These are phyloP conservation scores for Poeciliopsis turneri DNA, from an alignment of 2,797 vertebrate species.

Conservation along the genomic window DNA sequence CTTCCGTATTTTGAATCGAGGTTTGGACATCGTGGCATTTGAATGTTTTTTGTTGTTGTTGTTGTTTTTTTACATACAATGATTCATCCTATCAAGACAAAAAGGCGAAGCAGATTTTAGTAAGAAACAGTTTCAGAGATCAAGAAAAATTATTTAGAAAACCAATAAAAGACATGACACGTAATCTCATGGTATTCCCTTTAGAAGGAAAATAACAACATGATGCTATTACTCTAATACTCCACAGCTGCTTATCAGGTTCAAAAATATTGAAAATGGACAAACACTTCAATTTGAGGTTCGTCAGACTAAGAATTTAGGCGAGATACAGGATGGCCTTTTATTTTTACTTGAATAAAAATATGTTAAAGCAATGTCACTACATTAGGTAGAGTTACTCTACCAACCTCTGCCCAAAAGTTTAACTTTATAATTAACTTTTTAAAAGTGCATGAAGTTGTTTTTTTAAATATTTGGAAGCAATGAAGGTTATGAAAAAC, in stretches of 20 bases:
- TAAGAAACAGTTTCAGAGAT: neutral
- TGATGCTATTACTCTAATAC: neutral
- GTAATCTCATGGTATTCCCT: neutral
- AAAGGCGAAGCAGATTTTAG: neutral
- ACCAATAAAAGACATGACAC: neutral
- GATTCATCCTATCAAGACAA: slow-evolving; percentile 12
- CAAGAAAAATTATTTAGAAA: neutral
- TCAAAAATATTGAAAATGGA: neutral
- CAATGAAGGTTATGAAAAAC: neutral
- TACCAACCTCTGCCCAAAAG: neutral
- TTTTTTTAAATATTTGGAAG: neutral
- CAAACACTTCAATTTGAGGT: neutral
- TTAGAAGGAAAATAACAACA: neutral
- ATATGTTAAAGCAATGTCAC: neutral
- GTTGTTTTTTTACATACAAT: neutral
- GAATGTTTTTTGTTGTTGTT: neutral
- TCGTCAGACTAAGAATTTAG: neutral
- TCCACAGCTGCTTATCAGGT: neutral
- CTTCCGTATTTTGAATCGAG: neutral
- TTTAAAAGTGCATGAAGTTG: neutral
- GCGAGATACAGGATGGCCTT: neutral
- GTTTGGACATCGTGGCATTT: slow-evolving; percentile 11
- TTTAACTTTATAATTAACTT: neutral
- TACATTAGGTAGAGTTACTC: neutral
- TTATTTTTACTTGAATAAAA: neutral